A percentile compares a stretch with the other conserved stretches of the same genome.
These are phyloP conservation scores for Cryptops parisi DNA, from an alignment of 2,888 invertebrate genomes.

Conservation along the genomic window DNA sequence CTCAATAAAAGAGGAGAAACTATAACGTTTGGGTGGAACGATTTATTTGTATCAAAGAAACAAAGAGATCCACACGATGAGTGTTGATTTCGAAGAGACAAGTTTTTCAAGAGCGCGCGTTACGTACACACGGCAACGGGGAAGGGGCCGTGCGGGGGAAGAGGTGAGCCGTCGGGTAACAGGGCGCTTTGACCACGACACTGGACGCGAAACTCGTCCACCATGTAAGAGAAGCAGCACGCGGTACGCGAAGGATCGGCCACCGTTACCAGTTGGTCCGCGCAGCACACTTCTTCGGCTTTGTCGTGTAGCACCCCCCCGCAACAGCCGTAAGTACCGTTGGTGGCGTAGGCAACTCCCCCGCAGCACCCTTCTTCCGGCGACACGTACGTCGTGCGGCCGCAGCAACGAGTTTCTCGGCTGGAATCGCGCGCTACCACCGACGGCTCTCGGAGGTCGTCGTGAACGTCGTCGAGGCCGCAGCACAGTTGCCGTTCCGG, in stretches of 20 bases:
- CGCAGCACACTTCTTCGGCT: constrained; percentile 13
- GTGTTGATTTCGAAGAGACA: too few species aligned
- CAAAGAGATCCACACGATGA: too few species aligned
- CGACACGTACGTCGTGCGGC: constrained; percentile 2
- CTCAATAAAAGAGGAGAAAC: too few species aligned
- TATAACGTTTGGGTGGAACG: too few species aligned
- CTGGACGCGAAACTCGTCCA: constrained; percentile 5
- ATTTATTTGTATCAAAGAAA: too few species aligned
- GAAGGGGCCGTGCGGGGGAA: constrained; percentile 9
- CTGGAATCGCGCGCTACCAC: background rate
- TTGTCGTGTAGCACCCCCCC: constrained; percentile 1
- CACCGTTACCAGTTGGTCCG: background rate
- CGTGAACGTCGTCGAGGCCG: constrained; percentile 1
- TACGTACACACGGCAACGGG: constrained; percentile 8
- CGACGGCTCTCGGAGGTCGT: background rate
- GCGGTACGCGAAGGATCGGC: constrained; percentile 6
- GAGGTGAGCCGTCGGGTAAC: constrained; percentile 4
- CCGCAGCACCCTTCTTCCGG: constrained; percentile 12
- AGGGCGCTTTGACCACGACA: constrained; percentile 4
- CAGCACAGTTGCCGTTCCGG: constrained; percentile 6
- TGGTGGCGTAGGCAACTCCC: constrained; percentile 1
- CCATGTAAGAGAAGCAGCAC: constrained; percentile 13
- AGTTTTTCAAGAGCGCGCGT: background rate
- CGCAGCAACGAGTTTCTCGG: background rate
- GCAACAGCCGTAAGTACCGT: constrained; percentile 11